Evolutionary conservation across 2,797 vertebrate species (phyloP), one percentile per base, ranked within the genome.

Genomic region (Ibycter americanus): DNA sequence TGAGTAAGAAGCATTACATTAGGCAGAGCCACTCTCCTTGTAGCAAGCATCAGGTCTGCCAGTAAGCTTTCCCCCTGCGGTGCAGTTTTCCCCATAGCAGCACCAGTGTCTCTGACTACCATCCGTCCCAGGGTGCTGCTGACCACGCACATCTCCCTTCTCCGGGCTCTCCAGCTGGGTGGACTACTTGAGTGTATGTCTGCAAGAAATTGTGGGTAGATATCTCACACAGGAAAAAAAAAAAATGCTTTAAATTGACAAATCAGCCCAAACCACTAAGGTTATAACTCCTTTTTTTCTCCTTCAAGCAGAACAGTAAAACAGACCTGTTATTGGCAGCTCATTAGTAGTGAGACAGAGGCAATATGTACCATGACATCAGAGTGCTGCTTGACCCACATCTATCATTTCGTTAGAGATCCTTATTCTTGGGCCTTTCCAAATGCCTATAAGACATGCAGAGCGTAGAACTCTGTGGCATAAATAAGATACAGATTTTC

Each of bases 401-500:
- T 97, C 97, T 97, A 97, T 97, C 94, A 94, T 98, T 98, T 97
- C 36, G 84, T 83, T 97, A 93, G 94, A 97, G 74, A 97, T 96
- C 87, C 90, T 82, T 78, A 73, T 72, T 71, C 92, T 46, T 79
- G 73, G 46, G 52, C 82, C 92, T 95, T 96, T 95, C 96, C 96
- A 97, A 89, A 92, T 73, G 80, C 26, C 66, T 77, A 58, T 96
- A 97, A 96, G 97, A 96, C 81, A 34, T 86, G 85, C 78, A 51
- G 49, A 90, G 82, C 51, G n/a, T 92, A 91, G 67, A 95, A 90
- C 89, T 84, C 94, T 95, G 89, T 73, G 82, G 96, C 83, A 97
- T 95, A 98, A 98, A 98, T 98, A 98, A 98, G 98, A 97, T 92
- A 97, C 97, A 98, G 98, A 98, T 96, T 98, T 97, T 96, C 92